A percentile compares a stretch with the other conserved stretches of the same genome.
Evolutionary conservation across 2,113 vertebrate species (phyloP).

Genomic region (Rhineura floridana): DNA sequence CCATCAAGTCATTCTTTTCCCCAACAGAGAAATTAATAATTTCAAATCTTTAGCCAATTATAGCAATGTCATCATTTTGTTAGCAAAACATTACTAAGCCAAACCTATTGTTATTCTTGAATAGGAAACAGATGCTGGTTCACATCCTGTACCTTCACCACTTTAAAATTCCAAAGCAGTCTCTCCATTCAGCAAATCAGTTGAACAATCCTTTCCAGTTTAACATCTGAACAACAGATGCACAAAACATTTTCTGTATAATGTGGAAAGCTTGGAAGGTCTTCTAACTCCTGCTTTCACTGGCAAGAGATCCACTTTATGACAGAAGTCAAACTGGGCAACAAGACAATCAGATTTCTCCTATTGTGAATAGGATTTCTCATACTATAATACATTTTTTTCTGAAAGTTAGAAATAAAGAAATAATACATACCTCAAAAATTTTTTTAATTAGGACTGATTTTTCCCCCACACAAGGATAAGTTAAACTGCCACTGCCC

Average conservation of each 20-base stretch:
- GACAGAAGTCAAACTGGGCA: background rate
- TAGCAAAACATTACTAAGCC: slow-evolving; percentile 51
- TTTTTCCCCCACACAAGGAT: background rate
- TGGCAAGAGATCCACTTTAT: slow-evolving; percentile 6
- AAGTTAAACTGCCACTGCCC: background rate
- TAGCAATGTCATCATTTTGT: slow-evolving; percentile 47
- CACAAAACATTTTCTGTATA: slow-evolving; percentile 49
- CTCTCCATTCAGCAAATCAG: slow-evolving; percentile 50
- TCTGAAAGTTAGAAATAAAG: background rate
- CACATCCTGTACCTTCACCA: slow-evolving; percentile 48
- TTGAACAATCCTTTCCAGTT: background rate
- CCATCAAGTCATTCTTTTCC: background rate
- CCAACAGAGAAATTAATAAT: background rate
- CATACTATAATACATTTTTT: background rate
- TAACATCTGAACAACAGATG: slow-evolving; percentile 30
- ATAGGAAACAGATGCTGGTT: slow-evolving; percentile 47
- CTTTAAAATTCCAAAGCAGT: slow-evolving; percentile 43
- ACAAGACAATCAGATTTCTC: background rate
- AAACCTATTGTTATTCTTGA: slow-evolving; percentile 48
- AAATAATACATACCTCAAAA: background rate
- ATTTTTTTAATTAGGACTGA: background rate
- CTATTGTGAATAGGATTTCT: slow-evolving; percentile 5
- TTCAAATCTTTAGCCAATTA: slow-evolving; percentile 1
- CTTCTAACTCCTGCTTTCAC: slow-evolving; percentile 14
- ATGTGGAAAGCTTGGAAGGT: background rate